phyloP scores from a whole-genome alignment of 2,888 invertebrate species.

The Pantelozetes paolii region DNA sequence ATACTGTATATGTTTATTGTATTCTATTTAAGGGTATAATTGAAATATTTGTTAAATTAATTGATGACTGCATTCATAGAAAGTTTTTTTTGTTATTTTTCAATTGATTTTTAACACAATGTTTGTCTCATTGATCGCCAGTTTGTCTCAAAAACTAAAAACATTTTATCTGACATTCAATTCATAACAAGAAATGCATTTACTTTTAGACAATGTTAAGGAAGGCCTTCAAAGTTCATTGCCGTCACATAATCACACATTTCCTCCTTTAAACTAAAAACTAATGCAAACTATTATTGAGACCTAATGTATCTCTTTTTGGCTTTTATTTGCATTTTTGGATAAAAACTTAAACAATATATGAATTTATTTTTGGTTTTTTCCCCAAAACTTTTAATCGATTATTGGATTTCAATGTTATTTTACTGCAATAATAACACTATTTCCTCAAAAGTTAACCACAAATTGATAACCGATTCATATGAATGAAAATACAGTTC shows the following conservation, averaged over 20 bases:
- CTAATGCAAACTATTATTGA: too few species aligned
- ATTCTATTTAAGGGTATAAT: too few species aligned
- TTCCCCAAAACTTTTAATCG: neutral
- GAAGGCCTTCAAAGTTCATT: conserved; percentile 11
- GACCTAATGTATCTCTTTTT: too few species aligned
- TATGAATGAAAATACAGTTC: neutral
- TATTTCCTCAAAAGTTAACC: neutral
- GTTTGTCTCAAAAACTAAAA: neutral
- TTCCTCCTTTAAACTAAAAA: neutral
- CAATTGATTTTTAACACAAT: neutral
- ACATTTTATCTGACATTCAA: neutral
- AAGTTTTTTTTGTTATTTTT: neutral
- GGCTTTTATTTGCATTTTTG: too few species aligned
- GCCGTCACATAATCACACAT: neutral
- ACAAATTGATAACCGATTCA: neutral
- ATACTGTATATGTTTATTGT: too few species aligned
- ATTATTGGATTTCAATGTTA: neutral
- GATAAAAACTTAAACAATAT: too few species aligned
- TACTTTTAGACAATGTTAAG: neutral
- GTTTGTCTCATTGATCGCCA: neutral
- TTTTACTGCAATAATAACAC: neutral
- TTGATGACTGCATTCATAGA: too few species aligned
- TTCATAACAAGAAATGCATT: neutral
- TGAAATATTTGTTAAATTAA: too few species aligned
- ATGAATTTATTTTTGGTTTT: too few species aligned